Evolutionary conservation across 2,888 invertebrate species (phyloP), one percentile per base, ranked within the genome.

Genomic region (Andrena hattorfiana): DNA sequence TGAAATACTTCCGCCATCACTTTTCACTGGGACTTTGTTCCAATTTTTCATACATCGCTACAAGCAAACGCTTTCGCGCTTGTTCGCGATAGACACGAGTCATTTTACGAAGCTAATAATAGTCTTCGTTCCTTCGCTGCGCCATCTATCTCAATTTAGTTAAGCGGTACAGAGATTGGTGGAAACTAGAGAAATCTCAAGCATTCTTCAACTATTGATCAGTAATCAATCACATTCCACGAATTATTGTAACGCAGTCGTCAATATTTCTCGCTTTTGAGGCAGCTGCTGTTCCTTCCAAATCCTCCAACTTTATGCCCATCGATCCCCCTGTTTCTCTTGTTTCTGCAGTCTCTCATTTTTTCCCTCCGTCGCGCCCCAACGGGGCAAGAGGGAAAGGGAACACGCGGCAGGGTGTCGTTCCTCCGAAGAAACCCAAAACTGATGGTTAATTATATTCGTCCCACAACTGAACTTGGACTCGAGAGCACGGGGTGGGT

Each of bases 401-500:
- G 63, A n/a, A 13, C 69, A 71, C 67, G 75, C 68, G 75, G 63
- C 67, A 35, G 77, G 76, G 79, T 80, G 83, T 85, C 86, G 87
- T 88, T 85, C 81, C 84, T 82, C 78, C 81, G 84, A 87, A 90
- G 93, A 93, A 94, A 93, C 92, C 93, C 84, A 93, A 94, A 93
- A 93, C 94, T 93, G 93, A 94, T 93, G 92, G 93, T 93, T 94
- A 94, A 94, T 94, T 94, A 94, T 92, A 89, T 92, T 92, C 89
- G 90, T 88, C 89, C 90, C 87, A 87, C 85, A 78, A 89, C 86
- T 86, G 84, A 89, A 87, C 87, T 84, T 85, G 79, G 87, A 78
- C 81, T 81, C 69, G 70, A 81, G 89, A 81, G 82, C 82, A 80
- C 81, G 56, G 23, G 85, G 82, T 86, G 90, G 92, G 88, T 87